Base-by-base conservation (phyloP, 2,888 invertebrate species). In the Salpingus planirostris region DNA sequence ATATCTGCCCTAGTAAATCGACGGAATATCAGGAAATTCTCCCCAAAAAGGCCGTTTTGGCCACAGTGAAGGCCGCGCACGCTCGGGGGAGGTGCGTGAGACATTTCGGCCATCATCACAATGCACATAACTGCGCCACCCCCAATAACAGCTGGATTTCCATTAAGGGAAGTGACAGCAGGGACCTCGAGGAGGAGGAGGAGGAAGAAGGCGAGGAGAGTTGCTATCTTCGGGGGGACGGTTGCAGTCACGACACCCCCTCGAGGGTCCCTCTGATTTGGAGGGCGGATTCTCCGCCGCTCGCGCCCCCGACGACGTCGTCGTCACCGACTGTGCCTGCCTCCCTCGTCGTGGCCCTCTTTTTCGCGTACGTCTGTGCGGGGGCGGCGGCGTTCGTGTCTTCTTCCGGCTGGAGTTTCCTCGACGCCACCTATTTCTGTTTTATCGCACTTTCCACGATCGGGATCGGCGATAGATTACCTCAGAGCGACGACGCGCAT, bases 401-500 rank as follows among this genome's bases (percentile, higher is more conserved):
- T n/a, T 81, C 83, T 74, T 83, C 82, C 55, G 78, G 80, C 50
- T 85, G 85, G 83, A 78, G 77, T 37, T 78, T 84, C 57, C 69
- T 86, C 24, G 86, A 88, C 57, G 83, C 84, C 4, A 79, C 81
- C 2, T 88, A 87, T 64, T 86, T 87, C 64, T 86, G 87, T 59
- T 88, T 88, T 62, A 80, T 86, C 43, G 85, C 87, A 2, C 67
- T 88, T 44, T 80, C 85, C 1, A 88, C 88, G 2, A 86, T 88
- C 38, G 86, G 86, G 21, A 81, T 86, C 44, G 85, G 84, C 3
- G 85, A 85, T 56, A 74, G 80, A 46, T 73, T 82, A 33, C 84
- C 84, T 1, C 69, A 69, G 30, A 53, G 44, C 32, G 41, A 50
- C 13, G 50, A 47, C 22, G 39, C 56, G 28, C 64, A 65, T 35